These are phyloP conservation scores for Ooceraea biroi DNA, from an alignment of 1,140 invertebrate species.

Conservation along the genomic window DNA sequence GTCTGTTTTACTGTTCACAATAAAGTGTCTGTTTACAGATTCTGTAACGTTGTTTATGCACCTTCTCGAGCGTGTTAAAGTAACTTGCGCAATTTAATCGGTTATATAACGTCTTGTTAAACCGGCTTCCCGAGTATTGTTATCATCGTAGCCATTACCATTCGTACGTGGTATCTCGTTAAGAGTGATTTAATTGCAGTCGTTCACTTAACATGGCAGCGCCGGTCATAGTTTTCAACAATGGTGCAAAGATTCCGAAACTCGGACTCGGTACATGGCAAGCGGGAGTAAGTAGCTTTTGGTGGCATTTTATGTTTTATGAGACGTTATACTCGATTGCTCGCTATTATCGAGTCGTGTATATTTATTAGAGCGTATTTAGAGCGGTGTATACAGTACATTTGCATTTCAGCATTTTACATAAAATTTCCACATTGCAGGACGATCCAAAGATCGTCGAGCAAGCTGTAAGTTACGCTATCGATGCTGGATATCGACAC, in stretches of 20 bases:
- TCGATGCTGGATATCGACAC: constrained; percentile 89
- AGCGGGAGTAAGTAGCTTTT: constrained; percentile 64
- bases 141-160: too few species aligned
- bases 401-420: too few species aligned
- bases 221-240: constrained; percentile 87
- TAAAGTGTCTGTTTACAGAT: constrained; percentile 28
- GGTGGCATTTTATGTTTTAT: too few species aligned
- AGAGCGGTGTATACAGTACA: too few species aligned
- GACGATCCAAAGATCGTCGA: constrained; percentile 79
- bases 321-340: too few species aligned
- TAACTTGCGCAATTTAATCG: too few species aligned
- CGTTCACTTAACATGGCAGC: constrained; percentile 77
- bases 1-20: background rate
- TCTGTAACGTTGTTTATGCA: background rate
- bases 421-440: constrained; percentile 61
- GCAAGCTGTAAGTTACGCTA: constrained; percentile 85
- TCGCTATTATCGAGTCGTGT: too few species aligned
- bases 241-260: constrained; percentile 89
- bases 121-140: too few species aligned
- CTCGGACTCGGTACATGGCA: constrained; percentile 92
- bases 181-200: too few species aligned
- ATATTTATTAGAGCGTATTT: too few species aligned
- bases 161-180: too few species aligned
- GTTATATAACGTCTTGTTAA: too few species aligned
- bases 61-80: background rate